Evolutionary conservation across 2,888 invertebrate genomes (phyloP).

Genomic region (Xylocampa areola): DNA sequence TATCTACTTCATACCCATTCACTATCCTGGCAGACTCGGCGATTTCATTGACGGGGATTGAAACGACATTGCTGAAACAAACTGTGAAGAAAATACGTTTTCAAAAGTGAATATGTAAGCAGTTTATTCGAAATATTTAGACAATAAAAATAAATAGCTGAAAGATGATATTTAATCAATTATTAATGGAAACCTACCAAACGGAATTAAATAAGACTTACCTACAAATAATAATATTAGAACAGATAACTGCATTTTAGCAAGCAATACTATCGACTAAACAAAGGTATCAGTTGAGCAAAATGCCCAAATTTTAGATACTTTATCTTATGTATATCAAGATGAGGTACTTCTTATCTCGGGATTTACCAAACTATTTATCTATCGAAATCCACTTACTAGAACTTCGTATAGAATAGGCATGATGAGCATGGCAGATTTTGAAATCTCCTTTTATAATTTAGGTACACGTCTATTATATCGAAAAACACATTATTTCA

Average conservation of each 20-base stretch:
- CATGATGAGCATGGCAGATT: no score
- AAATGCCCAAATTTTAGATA: slow-evolving; percentile 56
- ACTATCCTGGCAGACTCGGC: slow-evolving; percentile 74
- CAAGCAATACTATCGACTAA: slow-evolving; percentile 58
- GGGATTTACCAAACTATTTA: slow-evolving; percentile 58
- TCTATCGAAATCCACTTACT: slow-evolving; percentile 27
- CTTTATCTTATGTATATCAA: slow-evolving; percentile 66
- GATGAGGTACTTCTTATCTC: slow-evolving; percentile 67
- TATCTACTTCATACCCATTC: slow-evolving; percentile 82
- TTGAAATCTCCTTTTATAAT: no score
- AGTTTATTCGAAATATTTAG: neutral
- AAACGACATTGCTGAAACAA: slow-evolving; percentile 39
- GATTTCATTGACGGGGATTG: slow-evolving; percentile 53
- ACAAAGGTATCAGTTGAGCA: slow-evolving; percentile 38
- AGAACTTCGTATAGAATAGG: no score
- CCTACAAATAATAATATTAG: slow-evolving; percentile 57
- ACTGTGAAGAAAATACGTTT: slow-evolving; percentile 48
- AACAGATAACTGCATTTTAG: slow-evolving; percentile 63
- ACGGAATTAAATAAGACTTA: slow-evolving; percentile 45
- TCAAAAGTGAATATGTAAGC: neutral
- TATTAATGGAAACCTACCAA: no score
- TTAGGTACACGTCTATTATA: no score
- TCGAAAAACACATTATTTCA: no score
- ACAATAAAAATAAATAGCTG: no score
- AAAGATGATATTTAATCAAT: no score